Evolutionary conservation across 2,797 vertebrate species (phyloP).

Genomic region (Clamator glandarius): DNA sequence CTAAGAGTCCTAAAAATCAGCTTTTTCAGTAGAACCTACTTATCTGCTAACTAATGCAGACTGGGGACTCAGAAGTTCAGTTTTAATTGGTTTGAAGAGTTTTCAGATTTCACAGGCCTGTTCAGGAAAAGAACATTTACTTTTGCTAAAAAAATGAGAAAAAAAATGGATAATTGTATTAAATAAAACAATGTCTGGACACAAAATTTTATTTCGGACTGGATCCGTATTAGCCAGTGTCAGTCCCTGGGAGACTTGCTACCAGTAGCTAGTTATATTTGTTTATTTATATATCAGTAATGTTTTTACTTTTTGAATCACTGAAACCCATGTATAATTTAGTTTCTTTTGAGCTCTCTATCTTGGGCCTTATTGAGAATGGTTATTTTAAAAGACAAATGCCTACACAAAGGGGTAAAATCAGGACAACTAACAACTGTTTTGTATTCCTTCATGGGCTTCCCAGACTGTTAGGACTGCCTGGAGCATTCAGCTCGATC

Average conservation of each 20-base stretch:
- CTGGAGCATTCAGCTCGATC: background rate
- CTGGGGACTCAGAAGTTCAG: background rate
- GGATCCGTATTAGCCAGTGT: background rate
- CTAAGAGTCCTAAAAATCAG: background rate
- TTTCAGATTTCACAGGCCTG: background rate
- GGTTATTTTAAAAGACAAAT: background rate
- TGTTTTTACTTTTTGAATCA: conserved; percentile 1
- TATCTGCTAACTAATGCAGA: background rate
- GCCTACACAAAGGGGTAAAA: background rate
- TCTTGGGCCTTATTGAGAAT: background rate
- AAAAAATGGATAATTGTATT: background rate
- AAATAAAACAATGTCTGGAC: background rate
- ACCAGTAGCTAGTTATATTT: background rate
- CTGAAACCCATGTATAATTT: background rate
- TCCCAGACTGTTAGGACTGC: background rate
- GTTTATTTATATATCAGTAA: conserved; percentile 33
- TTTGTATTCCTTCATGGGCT: background rate
- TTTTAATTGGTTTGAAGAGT: conserved; percentile 28
- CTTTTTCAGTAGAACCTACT: background rate
- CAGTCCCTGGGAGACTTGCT: background rate
- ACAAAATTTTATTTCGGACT: background rate
- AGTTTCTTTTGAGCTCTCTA: background rate
- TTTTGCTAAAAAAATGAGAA: conserved; percentile 27
- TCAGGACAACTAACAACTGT: background rate
- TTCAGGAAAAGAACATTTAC: background rate